These are phyloP conservation scores for Xanthia togata DNA, from an alignment of 2,888 invertebrate species.

Conservation along the genomic window DNA sequence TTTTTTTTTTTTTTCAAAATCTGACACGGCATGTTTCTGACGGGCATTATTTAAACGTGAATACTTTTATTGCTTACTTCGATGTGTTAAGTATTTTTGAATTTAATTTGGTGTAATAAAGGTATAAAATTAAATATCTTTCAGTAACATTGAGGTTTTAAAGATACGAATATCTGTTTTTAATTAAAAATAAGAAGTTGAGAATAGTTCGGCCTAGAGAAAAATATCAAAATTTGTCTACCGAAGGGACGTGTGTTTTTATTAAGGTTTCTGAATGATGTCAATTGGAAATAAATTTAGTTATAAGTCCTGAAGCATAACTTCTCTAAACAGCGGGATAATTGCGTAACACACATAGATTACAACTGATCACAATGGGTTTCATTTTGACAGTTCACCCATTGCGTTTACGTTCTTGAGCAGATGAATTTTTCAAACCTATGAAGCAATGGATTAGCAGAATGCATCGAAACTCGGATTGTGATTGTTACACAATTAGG, in stretches of 20 bases:
- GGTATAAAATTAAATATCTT: not conserved
- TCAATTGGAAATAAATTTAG: not conserved
- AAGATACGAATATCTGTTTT: not conserved
- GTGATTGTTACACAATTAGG: too few species aligned
- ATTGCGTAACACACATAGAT: too few species aligned
- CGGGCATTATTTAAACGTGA: conserved; percentile 44
- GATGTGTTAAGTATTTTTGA: conserved; percentile 47
- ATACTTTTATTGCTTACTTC: conserved; percentile 54
- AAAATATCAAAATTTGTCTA: too few species aligned
- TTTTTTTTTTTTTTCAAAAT: conserved; percentile 72
- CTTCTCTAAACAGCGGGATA: too few species aligned
- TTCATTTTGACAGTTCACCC: too few species aligned
- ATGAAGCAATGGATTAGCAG: too few species aligned
- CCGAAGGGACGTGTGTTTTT: not conserved
- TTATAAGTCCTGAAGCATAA: not conserved
- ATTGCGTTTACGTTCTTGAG: too few species aligned
- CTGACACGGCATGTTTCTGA: conserved; percentile 72
- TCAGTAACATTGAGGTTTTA: not conserved
- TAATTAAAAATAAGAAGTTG: not conserved
- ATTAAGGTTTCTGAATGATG: not conserved
- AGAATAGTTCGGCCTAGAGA: too few species aligned
- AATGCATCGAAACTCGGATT: too few species aligned
- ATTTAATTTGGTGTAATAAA: conserved; percentile 9
- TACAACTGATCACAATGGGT: too few species aligned
- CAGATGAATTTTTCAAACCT: too few species aligned